Conservation (phyloP, 1,140 invertebrate genomes). For the Popillia japonica region DNA sequence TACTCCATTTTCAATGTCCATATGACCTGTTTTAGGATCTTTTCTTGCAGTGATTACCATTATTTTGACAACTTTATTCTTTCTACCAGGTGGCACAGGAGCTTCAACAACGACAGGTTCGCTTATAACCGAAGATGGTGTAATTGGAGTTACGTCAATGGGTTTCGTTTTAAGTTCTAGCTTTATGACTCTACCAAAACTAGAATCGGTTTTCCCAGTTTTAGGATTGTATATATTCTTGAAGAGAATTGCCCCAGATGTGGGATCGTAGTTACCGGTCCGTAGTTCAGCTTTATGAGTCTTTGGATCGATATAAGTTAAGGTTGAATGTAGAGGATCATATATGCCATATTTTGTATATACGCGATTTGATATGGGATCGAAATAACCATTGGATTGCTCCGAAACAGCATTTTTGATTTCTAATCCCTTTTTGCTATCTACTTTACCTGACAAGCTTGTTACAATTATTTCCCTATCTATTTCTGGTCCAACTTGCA, state of each 20-base stretch:
- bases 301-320: constrained; percentile 72
- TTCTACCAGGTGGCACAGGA: constrained; percentile 57
- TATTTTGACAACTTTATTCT: constrained; percentile 65
- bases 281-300: constrained; percentile 69
- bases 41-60: constrained; percentile 67
- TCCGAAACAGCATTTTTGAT: constrained; percentile 70
- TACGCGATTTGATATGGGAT: constrained; percentile 72
- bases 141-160: constrained; percentile 15
- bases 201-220: constrained; percentile 72
- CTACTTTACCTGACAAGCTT: constrained; percentile 70
- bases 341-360: constrained; percentile 75
- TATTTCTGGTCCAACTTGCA: constrained; percentile 72
- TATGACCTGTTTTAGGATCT: constrained; percentile 66
- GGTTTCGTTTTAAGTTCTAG: constrained; percentile 65
- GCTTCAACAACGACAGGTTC: constrained; percentile 55
- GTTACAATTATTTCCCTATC: constrained; percentile 72
- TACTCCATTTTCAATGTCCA: constrained; percentile 66
- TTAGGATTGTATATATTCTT: constrained; percentile 72
- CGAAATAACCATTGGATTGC: constrained; percentile 69
- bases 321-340: constrained; percentile 70
- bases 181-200: constrained; percentile 69
- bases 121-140: neutral
- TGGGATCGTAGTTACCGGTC: constrained; percentile 68
- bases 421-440: constrained; percentile 71
- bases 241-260: constrained; percentile 70